Evolutionary conservation across 2,797 vertebrate species (phyloP).

Genomic region (Potorous gilbertii): DNA sequence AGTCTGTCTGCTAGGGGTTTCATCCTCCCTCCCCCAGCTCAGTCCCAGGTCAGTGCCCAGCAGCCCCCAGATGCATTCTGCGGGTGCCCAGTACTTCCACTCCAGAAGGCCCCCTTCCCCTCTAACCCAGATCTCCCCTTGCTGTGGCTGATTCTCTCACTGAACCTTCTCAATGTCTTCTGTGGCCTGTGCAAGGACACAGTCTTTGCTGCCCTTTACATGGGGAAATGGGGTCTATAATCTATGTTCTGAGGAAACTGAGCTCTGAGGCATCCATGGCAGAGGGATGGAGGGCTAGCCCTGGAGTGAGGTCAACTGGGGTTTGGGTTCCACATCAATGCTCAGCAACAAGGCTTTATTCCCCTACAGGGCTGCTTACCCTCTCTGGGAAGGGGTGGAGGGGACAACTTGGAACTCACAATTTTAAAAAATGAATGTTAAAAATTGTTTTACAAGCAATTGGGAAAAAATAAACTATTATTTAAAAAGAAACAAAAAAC

Average conservation of each 20-base stretch:
- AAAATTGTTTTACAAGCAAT: too few relatives aligned
- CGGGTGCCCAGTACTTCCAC: neutral
- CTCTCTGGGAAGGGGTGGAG: neutral
- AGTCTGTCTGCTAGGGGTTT: neutral
- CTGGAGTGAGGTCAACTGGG: neutral
- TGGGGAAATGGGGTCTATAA: neutral
- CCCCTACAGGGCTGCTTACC: accelerated
- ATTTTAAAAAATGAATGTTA: neutral
- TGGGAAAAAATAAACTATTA: too few relatives aligned
- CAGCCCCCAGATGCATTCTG: neutral
- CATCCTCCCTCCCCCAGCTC: neutral
- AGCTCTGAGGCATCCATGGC: neutral
- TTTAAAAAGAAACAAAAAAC: too few relatives aligned
- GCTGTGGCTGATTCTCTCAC: accelerated
- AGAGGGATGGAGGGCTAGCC: neutral
- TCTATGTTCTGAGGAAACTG: neutral
- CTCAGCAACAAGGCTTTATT: neutral
- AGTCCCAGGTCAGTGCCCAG: neutral
- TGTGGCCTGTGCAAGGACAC: neutral
- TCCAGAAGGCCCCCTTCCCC: neutral
- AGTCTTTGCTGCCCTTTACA: neutral
- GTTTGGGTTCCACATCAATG: neutral
- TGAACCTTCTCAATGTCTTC: neutral
- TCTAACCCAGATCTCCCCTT: neutral
- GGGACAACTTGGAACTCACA: neutral